Conservation (phyloP, 64 coral and sea anemone species). For the Hydrozoanthus tunicans region DNA sequence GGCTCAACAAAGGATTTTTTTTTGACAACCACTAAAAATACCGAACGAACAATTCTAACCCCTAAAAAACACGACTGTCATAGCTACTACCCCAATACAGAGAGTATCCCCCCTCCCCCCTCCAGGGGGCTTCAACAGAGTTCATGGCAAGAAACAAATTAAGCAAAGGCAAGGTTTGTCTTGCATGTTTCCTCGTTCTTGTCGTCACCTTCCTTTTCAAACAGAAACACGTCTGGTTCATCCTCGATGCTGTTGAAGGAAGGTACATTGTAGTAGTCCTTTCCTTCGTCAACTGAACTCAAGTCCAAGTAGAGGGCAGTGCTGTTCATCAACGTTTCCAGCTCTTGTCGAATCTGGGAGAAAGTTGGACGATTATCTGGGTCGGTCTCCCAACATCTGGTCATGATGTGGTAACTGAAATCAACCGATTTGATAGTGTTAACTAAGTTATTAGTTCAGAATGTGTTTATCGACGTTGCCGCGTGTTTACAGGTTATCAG, state of each 20-base stretch:
- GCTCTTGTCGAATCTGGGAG: background rate
- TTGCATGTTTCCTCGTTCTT: background rate
- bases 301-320: background rate
- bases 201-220: background rate
- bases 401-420: conserved; percentile 9
- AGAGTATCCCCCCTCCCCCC: too few relatives aligned
- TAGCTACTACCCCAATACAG: too few relatives aligned
- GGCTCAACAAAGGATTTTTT: too few relatives aligned
- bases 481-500: too few relatives aligned
- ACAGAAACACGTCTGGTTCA: background rate
- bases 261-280: conserved; percentile 2
- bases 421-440: too few relatives aligned
- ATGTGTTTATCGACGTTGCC: too few relatives aligned
- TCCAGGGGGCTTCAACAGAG: too few relatives aligned
- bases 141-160: too few relatives aligned
- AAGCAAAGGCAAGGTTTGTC: background rate
- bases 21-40: too few relatives aligned
- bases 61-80: too few relatives aligned
- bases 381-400: background rate
- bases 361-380: conserved; percentile 10
- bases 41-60: too few relatives aligned
- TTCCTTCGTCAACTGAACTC: background rate
- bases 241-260: conserved; percentile 23
- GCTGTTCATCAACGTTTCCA: background rate
- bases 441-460: too few relatives aligned